Evolutionary conservation across 2,113 vertebrate genomes (phyloP).

Genomic region (Scomber colias): DNA sequence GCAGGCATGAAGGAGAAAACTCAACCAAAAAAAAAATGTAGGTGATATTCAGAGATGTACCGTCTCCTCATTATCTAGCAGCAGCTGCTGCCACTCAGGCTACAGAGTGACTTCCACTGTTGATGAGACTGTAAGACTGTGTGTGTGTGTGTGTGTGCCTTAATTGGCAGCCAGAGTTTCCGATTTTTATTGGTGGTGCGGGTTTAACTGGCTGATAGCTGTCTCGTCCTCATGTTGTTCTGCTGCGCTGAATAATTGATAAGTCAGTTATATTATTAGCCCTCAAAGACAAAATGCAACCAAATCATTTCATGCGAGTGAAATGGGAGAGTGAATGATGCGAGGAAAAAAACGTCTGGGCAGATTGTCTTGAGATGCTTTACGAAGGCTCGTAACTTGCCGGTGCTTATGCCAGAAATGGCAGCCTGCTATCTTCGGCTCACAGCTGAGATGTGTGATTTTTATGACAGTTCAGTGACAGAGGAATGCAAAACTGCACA

Average conservation of each 20-base stretch:
- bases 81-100: constrained; percentile 59
- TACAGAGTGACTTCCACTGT: constrained; percentile 12
- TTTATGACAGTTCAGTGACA: constrained; percentile 31
- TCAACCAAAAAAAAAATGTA: constrained; percentile 3
- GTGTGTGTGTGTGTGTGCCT: constrained; percentile 9
- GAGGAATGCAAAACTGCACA: constrained; percentile 41
- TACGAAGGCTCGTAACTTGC: constrained; percentile 11
- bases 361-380: constrained; percentile 24
- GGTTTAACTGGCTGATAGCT: constrained; percentile 69
- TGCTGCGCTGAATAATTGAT: constrained; percentile 83
- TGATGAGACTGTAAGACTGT: not conserved
- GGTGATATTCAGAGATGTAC: constrained; percentile 55
- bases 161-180: constrained; percentile 78
- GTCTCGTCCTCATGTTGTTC: constrained; percentile 69
- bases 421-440: constrained; percentile 16
- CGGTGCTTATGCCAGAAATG: constrained; percentile 17
- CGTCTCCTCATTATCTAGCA: constrained; percentile 68
- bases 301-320: constrained; percentile 51
- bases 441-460: constrained; percentile 15
- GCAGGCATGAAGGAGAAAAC: constrained; percentile 18
- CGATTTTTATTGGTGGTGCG: constrained; percentile 68
- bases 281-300: constrained; percentile 66
- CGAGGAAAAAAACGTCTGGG: constrained; percentile 13
- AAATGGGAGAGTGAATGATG: constrained; percentile 32
- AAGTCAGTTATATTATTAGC: constrained; percentile 80